Percentiles rank a stretch among this genome's conserved stretches.
Conservation (phyloP, 2,888 invertebrate genomes). For the Teleiodes luculella region DNA sequence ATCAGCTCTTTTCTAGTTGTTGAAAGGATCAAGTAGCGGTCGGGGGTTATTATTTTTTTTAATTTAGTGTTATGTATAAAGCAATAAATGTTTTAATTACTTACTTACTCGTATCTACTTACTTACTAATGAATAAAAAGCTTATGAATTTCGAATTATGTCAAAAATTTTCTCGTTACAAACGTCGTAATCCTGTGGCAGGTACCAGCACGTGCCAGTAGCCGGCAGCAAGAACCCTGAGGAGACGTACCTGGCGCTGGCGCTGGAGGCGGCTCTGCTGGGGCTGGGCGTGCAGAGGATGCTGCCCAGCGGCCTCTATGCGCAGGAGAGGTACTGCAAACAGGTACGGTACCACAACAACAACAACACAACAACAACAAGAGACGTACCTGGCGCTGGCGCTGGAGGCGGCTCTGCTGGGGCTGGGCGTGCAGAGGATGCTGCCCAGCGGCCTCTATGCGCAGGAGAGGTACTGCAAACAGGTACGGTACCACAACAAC, state of each 20-base stretch:
- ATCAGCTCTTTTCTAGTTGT: too few relatives aligned
- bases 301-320: constrained; percentile 88
- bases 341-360: constrained; percentile 44
- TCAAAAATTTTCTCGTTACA: too few relatives aligned
- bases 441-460: constrained; percentile 89
- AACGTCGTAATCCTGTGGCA: constrained; percentile 29
- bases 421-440: constrained; percentile 87
- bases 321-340: constrained; percentile 81
- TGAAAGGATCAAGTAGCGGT: too few relatives aligned
- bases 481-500: constrained; percentile 39
- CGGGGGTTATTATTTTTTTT: too few relatives aligned
- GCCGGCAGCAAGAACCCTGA: constrained; percentile 85
- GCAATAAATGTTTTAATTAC: too few relatives aligned
- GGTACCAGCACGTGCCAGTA: constrained; percentile 87
- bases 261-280: constrained; percentile 87
- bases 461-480: constrained; percentile 80
- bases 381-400: constrained; percentile 88
- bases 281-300: constrained; percentile 89
- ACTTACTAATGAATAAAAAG: too few relatives aligned
- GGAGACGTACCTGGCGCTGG: constrained; percentile 86
- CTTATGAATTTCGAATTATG: too few relatives aligned
- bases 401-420: constrained; percentile 87
- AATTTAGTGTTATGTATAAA: too few relatives aligned
- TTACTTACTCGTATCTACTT: too few relatives aligned
- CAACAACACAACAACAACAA: constrained; percentile 77